Conservation (phyloP, 2,113 vertebrate genomes). For the Synchiropus splendidus region DNA sequence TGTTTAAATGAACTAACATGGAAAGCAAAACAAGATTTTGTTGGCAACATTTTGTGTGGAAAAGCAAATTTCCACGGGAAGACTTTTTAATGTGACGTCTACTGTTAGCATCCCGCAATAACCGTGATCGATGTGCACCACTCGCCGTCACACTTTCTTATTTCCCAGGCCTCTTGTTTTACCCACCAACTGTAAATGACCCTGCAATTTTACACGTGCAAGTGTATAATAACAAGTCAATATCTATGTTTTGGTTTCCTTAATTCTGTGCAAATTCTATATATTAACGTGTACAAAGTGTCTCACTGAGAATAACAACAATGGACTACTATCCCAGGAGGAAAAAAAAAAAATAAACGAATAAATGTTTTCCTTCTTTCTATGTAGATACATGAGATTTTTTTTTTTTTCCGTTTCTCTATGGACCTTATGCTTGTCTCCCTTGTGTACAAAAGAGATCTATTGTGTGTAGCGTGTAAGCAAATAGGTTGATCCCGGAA, state of each 20-base stretch:
- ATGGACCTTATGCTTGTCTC: conserved; percentile 37
- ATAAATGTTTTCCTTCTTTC: conserved; percentile 32
- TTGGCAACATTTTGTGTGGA: too few species aligned
- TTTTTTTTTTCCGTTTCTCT: conserved; percentile 35
- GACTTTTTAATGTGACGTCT: too few species aligned
- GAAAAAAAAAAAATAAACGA: too few species aligned
- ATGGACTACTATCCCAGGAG: too few species aligned
- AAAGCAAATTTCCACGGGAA: too few species aligned
- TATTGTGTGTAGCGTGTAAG: conserved; percentile 48
- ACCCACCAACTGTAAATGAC: conserved; percentile 53
- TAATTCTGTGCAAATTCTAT: conserved; percentile 55
- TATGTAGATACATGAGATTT: conserved; percentile 43
- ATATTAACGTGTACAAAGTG: conserved; percentile 53
- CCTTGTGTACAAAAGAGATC: conserved; percentile 45
- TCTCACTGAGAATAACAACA: too few species aligned
- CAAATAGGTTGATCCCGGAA: conserved; percentile 43
- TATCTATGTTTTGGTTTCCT: conserved; percentile 45
- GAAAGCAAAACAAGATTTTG: too few species aligned
- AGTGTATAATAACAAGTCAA: conserved; percentile 34
- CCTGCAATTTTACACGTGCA: conserved; percentile 18
- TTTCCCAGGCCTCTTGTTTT: too few species aligned
- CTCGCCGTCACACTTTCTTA: too few species aligned
- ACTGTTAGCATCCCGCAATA: too few species aligned
- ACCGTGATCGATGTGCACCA: too few species aligned
- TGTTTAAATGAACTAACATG: too few species aligned